Evolutionary conservation across 2,113 vertebrate genomes (phyloP), one percentile per base, ranked within the genome.

Genomic region (Nycticorax nycticorax): DNA sequence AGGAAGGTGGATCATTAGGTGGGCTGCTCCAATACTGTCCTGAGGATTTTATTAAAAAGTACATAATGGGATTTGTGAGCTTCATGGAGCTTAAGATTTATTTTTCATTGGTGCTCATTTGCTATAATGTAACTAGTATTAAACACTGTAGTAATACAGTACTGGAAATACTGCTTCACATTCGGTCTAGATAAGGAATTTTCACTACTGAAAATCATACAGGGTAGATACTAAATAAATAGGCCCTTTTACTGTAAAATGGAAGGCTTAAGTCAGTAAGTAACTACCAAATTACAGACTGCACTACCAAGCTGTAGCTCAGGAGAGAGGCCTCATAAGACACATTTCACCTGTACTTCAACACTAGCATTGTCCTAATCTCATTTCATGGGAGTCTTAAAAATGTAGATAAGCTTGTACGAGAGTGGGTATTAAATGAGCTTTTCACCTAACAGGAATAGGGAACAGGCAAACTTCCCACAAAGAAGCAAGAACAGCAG

Each of bases 21-120:
- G 94, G 92, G 93, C 64, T 96, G 96, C 96, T 96, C 95, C 96
- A 95, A 95, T 71, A 96, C 72, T 96, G 96, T 53, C 96, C 95
- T 97, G 69, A 97, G 91, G 89, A 97, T 97, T 97, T 97, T 94
- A 97, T 97, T 96, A 91, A 96, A 97, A 97, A 95, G 96, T 97
- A 97, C 91, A 96, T 75, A 92, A 72, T 96, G 94, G 95, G 80
- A 96, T 96, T 92, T 88, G 89, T 96, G 87, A 97, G 93, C 96
- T 95, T 95, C 60, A 88, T 2, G 64, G 94, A 95, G 94, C 93
- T 91, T 87, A 47, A 47, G 43, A 75, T 72, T 48, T 71, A 50
- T 83, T 64, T 76, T 77, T 82, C 74, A 90, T 28, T 64, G 91
- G 87, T 94, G 87, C 35, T 96, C 84, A 89, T 91, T 85, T 91